Conservation (phyloP, 2,888 invertebrate genomes). For the Dendrolimus houi region DNA sequence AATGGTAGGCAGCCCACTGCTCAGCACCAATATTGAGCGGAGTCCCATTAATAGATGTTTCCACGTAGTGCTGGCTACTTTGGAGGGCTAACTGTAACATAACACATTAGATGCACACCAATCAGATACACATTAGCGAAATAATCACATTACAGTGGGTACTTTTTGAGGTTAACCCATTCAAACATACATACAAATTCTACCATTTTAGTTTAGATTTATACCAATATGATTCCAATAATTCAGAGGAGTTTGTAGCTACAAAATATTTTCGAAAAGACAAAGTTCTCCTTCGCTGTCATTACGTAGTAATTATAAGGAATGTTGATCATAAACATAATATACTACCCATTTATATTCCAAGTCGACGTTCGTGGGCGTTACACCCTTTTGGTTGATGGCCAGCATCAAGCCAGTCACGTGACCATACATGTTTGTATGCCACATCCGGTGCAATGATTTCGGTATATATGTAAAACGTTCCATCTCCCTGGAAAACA, state of each 20-base stretch:
- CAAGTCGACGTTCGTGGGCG: conserved; percentile 26
- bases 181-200: too few relatives aligned
- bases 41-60: conserved; percentile 40
- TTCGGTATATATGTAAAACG: background rate
- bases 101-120: too few relatives aligned
- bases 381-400: conserved; percentile 35
- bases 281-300: too few relatives aligned
- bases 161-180: too few relatives aligned
- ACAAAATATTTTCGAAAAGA: too few relatives aligned
- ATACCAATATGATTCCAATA: too few relatives aligned
- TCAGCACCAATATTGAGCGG: conserved; percentile 41
- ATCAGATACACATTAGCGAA: too few relatives aligned
- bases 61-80: conserved; percentile 33
- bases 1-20: conserved; percentile 32
- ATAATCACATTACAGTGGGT: too few relatives aligned
- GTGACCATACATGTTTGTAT: conserved; percentile 21
- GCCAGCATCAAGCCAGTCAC: conserved; percentile 31
- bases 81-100: conserved; percentile 30
- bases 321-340: background rate
- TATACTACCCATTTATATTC: conserved; percentile 50
- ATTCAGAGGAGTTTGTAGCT: too few relatives aligned
- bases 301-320: background rate
- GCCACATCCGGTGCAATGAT: conserved; percentile 3
- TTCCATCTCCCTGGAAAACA: conserved; percentile 16
- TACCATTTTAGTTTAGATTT: too few relatives aligned